Evolutionary conservation across 2,113 vertebrate genomes (phyloP).

Genomic region (Corydoras maculifer): DNA sequence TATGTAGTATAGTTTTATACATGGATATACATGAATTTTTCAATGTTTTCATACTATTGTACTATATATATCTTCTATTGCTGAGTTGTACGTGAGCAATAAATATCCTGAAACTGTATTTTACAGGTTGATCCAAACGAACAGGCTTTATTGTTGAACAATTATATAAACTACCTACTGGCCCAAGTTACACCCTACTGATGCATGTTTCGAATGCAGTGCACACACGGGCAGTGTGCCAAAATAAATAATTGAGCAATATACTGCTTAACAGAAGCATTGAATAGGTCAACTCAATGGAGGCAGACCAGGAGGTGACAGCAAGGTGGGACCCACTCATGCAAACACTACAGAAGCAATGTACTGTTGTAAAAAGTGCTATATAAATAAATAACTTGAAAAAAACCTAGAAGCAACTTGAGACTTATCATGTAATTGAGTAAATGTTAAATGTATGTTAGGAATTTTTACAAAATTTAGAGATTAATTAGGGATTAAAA

Average conservation of each 20-base stretch:
- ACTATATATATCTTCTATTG: too few species aligned
- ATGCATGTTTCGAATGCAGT: conserved; percentile 51
- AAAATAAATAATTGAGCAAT: conserved; percentile 69
- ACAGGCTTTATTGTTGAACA: too few species aligned
- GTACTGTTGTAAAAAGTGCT: conserved; percentile 20
- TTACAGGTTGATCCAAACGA: too few species aligned
- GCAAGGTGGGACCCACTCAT: conserved; percentile 65
- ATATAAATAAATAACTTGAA: conserved; percentile 46
- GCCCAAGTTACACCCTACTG: conserved; percentile 2
- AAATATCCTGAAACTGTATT: too few species aligned
- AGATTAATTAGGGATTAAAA: too few species aligned
- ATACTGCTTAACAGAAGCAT: conserved; percentile 62
- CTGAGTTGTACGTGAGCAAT: too few species aligned
- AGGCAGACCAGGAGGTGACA: conserved; percentile 53
- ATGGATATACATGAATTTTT: too few species aligned
- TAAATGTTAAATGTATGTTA: too few species aligned
- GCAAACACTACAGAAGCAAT: conserved; percentile 65
- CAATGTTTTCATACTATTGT: too few species aligned
- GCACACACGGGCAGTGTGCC: conserved; percentile 57
- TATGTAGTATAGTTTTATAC: too few species aligned
- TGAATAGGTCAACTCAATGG: conserved; percentile 49
- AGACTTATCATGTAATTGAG: too few species aligned
- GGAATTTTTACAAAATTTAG: too few species aligned
- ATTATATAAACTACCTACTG: neutral
- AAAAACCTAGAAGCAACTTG: conserved; percentile 26